These are phyloP conservation scores for Micropoecilia bifurca DNA, from an alignment of 2,797 vertebrate species.

Conservation along the genomic window DNA sequence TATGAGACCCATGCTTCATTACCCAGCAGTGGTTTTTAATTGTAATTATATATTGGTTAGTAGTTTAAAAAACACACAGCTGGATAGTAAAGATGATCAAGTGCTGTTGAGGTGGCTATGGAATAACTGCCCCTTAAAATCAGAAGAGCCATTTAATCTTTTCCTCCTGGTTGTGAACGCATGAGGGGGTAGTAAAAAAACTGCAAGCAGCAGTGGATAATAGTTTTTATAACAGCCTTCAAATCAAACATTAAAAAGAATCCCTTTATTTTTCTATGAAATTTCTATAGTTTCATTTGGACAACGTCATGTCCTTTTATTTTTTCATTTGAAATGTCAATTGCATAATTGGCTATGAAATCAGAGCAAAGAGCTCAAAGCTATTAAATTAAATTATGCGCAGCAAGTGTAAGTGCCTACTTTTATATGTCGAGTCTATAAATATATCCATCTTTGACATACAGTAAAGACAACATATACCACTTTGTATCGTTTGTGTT, in stretches of 20 bases:
- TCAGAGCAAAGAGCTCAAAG: constrained; percentile 4
- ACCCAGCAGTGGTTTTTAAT: background rate
- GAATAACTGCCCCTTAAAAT: background rate
- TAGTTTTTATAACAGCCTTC: background rate
- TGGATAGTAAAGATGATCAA: background rate
- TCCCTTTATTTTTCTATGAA: background rate
- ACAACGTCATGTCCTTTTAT: background rate
- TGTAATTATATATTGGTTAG: background rate
- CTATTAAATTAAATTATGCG: background rate
- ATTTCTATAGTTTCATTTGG: background rate
- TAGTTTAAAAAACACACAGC: background rate
- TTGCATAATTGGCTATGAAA: background rate
- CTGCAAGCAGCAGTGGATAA: background rate
- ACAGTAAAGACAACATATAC: background rate
- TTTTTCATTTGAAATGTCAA: background rate
- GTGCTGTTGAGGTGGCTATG: background rate
- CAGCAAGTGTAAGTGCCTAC: background rate
- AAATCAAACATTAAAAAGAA: background rate
- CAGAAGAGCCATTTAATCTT: background rate
- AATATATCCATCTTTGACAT: background rate
- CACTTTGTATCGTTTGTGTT: background rate
- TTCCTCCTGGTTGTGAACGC: background rate
- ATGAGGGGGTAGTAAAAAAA: background rate
- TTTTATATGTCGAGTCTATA: background rate
- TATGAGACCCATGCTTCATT: background rate